Evolutionary conservation across 1,140 invertebrate species (phyloP), one percentile per base, ranked within the genome.

Genomic region (Thereuonema tuberculata): DNA sequence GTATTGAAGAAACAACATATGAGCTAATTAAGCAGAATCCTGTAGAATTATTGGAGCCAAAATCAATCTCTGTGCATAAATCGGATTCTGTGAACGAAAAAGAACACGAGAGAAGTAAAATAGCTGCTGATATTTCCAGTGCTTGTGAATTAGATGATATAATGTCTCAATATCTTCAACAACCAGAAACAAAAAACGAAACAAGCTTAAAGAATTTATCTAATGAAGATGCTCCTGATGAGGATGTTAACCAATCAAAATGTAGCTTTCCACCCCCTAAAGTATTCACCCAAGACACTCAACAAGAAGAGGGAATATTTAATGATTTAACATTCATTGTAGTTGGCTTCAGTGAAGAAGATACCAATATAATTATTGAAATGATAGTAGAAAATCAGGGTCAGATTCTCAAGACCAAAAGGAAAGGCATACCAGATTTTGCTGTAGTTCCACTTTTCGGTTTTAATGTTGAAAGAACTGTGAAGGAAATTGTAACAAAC

Each of bases 1-100:
- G 80, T 5, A 77, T 82, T 1, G 71, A 75, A 21, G 85, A 87
- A 70, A 75, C 63, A n/a, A 61, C 65, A n/a, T 67, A 64, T 48
- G 25, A 66, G 15, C 15, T 5, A 56, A 14, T 28, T 24, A 21
- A 28, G 17, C 21, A 15, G 21, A n/a, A 5, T n/a, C 26, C 56
- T 47, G 31, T 9, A 37, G 31, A 37, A 37, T 5, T 37, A 5
- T 37, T 9, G 17, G 15, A 52, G 31, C n/a, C 31, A 17, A 17
- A 37, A 37, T 5, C 5, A 37, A 37, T 9, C 31, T 37, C 17
- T 9, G 17, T 9, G 31, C 31, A 17, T 5, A 37, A 37, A 37
- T 9, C 31, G 31, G 17, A 37, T 9, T 5, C 17, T 37, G 5
- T 17, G 31, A 5, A 37, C 5, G 31, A 9, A 37, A 37, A n/a